A percentile compares a stretch with the other conserved stretches of the same genome.
Conservation (phyloP, 2,113 vertebrate species). For the Apeltes quadracus region DNA sequence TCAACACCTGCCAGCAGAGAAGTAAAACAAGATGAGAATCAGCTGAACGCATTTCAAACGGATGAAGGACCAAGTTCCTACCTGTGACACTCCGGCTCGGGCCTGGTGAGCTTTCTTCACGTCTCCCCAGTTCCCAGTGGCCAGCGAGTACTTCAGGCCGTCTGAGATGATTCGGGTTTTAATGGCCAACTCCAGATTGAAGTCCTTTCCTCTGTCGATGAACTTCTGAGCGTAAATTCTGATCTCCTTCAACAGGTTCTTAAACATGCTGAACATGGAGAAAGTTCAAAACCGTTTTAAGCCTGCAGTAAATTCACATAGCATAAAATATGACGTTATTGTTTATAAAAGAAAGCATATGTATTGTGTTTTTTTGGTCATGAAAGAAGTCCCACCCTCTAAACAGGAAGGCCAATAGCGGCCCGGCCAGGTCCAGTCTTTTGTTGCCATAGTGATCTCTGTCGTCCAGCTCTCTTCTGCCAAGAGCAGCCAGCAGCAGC, state of each 20-base stretch:
- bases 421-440: conserved; percentile 97
- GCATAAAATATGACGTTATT: not conserved
- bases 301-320: not conserved
- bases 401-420: conserved; percentile 94
- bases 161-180: conserved; percentile 98
- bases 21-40: not conserved
- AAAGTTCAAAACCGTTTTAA: not conserved
- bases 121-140: conserved; percentile 98
- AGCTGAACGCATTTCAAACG: no score
- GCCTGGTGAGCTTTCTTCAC: conserved; percentile 99
- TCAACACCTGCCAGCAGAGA: conserved; percentile 86
- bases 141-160: conserved; percentile 95
- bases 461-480: conserved; percentile 95
- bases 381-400: conserved; percentile 84
- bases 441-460: conserved; percentile 99
- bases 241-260: conserved; percentile 98
- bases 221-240: conserved; percentile 98
- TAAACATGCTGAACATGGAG: conserved; percentile 89
- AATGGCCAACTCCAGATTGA: conserved; percentile 97
- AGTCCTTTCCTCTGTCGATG: conserved; percentile 97
- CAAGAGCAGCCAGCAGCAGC: conserved; percentile 92
- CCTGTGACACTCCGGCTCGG: conserved; percentile 97
- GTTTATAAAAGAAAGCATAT: not conserved
- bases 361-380: not conserved
- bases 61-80: conserved; percentile 64